These are phyloP conservation scores for Apomyelois bistriatella DNA, from an alignment of 2,888 invertebrate genomes.

Conservation along the genomic window DNA sequence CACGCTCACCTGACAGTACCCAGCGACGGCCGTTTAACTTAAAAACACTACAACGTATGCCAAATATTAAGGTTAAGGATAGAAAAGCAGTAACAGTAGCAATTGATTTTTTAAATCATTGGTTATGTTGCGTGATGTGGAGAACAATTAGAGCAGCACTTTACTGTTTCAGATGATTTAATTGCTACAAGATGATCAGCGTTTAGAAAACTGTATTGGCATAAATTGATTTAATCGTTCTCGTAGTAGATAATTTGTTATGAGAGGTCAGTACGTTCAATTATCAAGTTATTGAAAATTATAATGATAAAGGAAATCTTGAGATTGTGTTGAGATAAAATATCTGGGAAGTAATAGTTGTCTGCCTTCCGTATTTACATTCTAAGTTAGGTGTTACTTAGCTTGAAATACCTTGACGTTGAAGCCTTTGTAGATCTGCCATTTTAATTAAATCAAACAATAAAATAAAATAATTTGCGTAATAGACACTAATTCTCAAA, in stretches of 20 bases:
- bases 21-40: constrained; percentile 5
- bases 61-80: constrained; percentile 73
- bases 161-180: neutral
- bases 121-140: constrained; percentile 39
- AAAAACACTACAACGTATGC: constrained; percentile 39
- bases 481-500: neutral
- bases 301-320: constrained; percentile 4
- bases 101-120: constrained; percentile 26
- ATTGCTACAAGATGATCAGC: neutral
- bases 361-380: constrained; percentile 10
- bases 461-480: neutral
- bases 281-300: constrained; percentile 8
- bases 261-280: neutral
- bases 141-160: constrained; percentile 20
- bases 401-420: neutral
- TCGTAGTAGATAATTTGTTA: neutral
- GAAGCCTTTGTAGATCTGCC: neutral
- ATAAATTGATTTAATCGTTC: neutral
- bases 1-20: constrained; percentile 64
- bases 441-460: neutral
- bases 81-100: constrained; percentile 45
- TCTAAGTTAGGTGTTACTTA: neutral
- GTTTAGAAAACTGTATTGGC: neutral
- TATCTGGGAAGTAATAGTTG: constrained; percentile 14
- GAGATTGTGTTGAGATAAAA: constrained; percentile 4